phyloP scores from a whole-genome alignment of 1,140 invertebrate genomes.

The Nasonia longicornis region DNA sequence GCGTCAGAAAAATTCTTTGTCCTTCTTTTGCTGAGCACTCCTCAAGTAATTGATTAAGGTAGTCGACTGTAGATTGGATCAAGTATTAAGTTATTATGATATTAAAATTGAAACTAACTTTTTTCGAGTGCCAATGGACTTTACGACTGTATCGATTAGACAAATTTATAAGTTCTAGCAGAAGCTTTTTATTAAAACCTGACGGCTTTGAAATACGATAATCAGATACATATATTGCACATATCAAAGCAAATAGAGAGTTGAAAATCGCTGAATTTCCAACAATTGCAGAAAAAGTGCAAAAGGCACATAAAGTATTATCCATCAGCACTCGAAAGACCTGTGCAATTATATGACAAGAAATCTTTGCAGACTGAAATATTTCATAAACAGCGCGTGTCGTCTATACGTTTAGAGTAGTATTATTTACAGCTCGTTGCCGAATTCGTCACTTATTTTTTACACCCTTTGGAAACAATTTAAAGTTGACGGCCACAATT shows the following conservation, averaged over 20 bases:
- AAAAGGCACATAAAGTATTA: not conserved
- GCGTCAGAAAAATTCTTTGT: not conserved
- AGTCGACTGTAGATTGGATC: not conserved
- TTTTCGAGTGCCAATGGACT: slow-evolving; percentile 38
- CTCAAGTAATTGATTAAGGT: not conserved
- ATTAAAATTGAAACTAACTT: not conserved
- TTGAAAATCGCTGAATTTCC: not conserved
- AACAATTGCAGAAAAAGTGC: not conserved
- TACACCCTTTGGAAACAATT: not conserved
- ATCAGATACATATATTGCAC: slow-evolving; percentile 10
- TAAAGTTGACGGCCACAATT: not conserved
- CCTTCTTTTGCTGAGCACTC: not conserved
- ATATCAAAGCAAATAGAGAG: slow-evolving; percentile 26
- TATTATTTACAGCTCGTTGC: not conserved
- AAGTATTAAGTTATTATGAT: not conserved
- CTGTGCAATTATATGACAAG: slow-evolving; percentile 34
- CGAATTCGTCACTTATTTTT: not conserved
- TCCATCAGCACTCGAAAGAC: slow-evolving; percentile 39
- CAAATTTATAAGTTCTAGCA: too few species aligned
- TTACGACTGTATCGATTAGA: not conserved
- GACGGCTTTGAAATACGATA: not conserved
- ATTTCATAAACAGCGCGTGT: slow-evolving; percentile 3
- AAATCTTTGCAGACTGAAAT: slow-evolving; percentile 42
- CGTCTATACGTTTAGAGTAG: not conserved
- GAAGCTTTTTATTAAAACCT: not conserved